Conservation (phyloP, 1,140 invertebrate species). For the Drosophila kohkoa region DNA sequence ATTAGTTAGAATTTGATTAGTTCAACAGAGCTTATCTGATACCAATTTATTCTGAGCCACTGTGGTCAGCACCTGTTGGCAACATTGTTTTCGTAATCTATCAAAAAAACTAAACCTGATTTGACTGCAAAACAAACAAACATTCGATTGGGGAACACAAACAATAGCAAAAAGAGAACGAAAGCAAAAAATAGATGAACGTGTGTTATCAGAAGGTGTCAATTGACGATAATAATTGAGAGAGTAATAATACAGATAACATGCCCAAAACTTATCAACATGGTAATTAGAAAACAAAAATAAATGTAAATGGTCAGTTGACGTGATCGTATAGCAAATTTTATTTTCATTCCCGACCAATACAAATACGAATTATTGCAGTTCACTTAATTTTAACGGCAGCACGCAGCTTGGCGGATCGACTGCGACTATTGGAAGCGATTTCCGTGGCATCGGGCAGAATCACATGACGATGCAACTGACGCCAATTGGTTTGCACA, state of each 20-base stretch:
- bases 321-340: constrained; percentile 5
- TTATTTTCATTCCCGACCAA: constrained; percentile 43
- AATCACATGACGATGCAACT: constrained; percentile 93
- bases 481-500: constrained; percentile 89
- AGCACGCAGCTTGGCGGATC: constrained; percentile 95
- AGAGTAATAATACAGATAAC: constrained; percentile 49
- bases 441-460: constrained; percentile 91
- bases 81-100: constrained; percentile 67
- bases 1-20: not conserved
- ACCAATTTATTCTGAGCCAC: not conserved
- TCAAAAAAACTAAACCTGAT: constrained; percentile 40
- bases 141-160: constrained; percentile 36
- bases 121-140: constrained; percentile 46
- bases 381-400: constrained; percentile 88
- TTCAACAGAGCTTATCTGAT: not conserved
- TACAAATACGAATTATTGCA: not conserved
- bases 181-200: constrained; percentile 36
- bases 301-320: not conserved
- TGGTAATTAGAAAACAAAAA: constrained; percentile 25
- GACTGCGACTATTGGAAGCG: constrained; percentile 91
- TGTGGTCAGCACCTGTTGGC: constrained; percentile 15
- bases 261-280: constrained; percentile 11
- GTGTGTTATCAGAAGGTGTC: constrained; percentile 66
- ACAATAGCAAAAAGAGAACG: constrained; percentile 39
- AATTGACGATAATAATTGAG: constrained; percentile 54